phyloP scores from a whole-genome alignment of 2,888 invertebrate genomes.

The Bembecia ichneumoniformis region DNA sequence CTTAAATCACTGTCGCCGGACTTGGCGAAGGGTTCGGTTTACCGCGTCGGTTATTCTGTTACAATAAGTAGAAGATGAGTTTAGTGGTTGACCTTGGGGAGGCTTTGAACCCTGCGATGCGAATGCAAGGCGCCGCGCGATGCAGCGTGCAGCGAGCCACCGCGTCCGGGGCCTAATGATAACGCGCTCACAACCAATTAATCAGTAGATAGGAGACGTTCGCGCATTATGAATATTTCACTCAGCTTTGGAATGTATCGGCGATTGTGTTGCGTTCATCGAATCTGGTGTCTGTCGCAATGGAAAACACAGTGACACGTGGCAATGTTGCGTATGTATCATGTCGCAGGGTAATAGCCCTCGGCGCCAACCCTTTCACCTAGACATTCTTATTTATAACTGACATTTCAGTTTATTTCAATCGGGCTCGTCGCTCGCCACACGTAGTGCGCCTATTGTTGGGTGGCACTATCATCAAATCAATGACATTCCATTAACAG shows the following conservation, averaged over 20 bases:
- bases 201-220: too few relatives aligned
- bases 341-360: too few relatives aligned
- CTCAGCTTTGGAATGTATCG: too few relatives aligned
- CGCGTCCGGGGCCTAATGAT: conserved; percentile 5
- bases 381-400: conserved; percentile 17
- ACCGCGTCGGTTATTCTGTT: conserved; percentile 40
- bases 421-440: conserved; percentile 2
- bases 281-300: too few relatives aligned
- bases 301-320: too few relatives aligned
- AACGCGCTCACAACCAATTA: conserved; percentile 6
- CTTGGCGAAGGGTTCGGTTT: conserved; percentile 5
- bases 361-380: too few relatives aligned
- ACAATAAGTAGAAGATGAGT: conserved; percentile 10
- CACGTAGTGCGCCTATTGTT: too few relatives aligned
- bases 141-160: conserved; percentile 2
- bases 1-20: conserved; percentile 7
- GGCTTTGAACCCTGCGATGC: conserved; percentile 22
- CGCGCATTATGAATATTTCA: too few relatives aligned
- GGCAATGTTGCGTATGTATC: too few relatives aligned
- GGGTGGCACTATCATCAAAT: too few relatives aligned
- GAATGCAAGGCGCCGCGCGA: neutral
- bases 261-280: too few relatives aligned
- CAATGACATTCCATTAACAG: too few relatives aligned
- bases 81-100: conserved; percentile 48
- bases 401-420: conserved; percentile 29